Evolutionary conservation across 23 tunicate species (phyloP).

Genomic region (Clavelina lepadiformis): DNA sequence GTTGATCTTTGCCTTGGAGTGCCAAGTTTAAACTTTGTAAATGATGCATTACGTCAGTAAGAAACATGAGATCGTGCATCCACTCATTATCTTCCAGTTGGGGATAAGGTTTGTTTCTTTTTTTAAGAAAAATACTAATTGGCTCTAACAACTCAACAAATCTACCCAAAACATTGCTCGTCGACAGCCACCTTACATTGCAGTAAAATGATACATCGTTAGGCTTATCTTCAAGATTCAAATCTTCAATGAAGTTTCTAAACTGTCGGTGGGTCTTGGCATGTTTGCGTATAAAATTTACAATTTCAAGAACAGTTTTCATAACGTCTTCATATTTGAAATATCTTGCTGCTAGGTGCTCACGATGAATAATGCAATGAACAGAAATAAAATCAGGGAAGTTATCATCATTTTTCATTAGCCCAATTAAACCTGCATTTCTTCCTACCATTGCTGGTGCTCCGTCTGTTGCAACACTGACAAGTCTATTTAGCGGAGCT

Average conservation of each 20-base stretch:
- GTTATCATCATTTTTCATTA: slow-evolving; percentile 36
- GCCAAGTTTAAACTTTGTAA: slow-evolving; percentile 33
- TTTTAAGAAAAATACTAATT: slow-evolving; percentile 29
- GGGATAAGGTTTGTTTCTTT: slow-evolving; percentile 38
- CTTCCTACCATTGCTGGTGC: slow-evolving; percentile 18
- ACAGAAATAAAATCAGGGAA: slow-evolving; percentile 30
- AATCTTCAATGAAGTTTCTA: slow-evolving; percentile 34
- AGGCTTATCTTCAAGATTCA: slow-evolving; percentile 43
- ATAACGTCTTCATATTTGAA: slow-evolving; percentile 26
- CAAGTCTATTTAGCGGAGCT: slow-evolving; percentile 24
- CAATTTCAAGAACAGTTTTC: slow-evolving; percentile 35
- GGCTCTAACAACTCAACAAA: slow-evolving; percentile 29
- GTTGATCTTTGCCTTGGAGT: slow-evolving; percentile 40
- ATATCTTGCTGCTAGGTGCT: slow-evolving; percentile 33
- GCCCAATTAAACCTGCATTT: slow-evolving; percentile 29
- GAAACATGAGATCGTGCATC: slow-evolving; percentile 38
- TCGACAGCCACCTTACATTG: slow-evolving; percentile 44
- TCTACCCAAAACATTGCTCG: slow-evolving; percentile 46
- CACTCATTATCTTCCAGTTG: slow-evolving; percentile 34
- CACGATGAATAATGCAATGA: slow-evolving; percentile 39
- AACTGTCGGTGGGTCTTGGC: slow-evolving; percentile 26
- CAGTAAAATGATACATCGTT: slow-evolving; percentile 32
- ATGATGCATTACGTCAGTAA: slow-evolving; percentile 45
- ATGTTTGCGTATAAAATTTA: slow-evolving; percentile 31
- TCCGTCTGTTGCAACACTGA: slow-evolving; percentile 24